These are phyloP conservation scores for Dicentrarchus labrax DNA, from an alignment of 2,113 vertebrate species.

Conservation along the genomic window DNA sequence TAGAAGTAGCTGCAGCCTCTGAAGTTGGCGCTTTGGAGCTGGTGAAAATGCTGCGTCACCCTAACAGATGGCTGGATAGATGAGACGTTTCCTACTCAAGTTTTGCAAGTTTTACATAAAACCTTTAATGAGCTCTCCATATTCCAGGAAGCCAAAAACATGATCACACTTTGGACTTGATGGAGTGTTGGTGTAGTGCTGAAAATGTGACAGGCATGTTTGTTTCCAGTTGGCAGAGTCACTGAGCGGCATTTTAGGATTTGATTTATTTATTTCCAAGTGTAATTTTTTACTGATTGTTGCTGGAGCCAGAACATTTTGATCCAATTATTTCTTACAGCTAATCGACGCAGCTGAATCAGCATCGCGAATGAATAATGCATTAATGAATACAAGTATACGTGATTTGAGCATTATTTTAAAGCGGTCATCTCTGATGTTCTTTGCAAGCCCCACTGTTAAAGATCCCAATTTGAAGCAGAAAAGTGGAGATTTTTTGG, in stretches of 20 bases:
- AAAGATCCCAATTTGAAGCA: constrained; percentile 92
- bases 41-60: background rate
- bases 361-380: background rate
- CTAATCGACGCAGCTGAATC: background rate
- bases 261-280: background rate
- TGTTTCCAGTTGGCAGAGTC: too few species aligned
- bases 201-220: background rate
- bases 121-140: constrained; percentile 10
- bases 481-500: constrained; percentile 98
- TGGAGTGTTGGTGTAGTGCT: background rate
- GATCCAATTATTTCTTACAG: background rate
- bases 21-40: background rate
- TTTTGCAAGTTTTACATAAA: background rate
- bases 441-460: constrained; percentile 96
- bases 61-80: constrained; percentile 18
- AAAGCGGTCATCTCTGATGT: constrained; percentile 50
- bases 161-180: background rate
- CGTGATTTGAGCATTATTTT: background rate
- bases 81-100: background rate
- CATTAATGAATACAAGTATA: background rate
- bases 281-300: background rate
- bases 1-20: background rate
- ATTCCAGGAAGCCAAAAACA: background rate
- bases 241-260: too few species aligned
- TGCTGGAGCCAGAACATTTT: background rate